Percentiles rank a stretch among this genome's conserved stretches.
phyloP scores from a whole-genome alignment of 2,888 invertebrate genomes.

The Branchipolynoe longqiensis region DNA sequence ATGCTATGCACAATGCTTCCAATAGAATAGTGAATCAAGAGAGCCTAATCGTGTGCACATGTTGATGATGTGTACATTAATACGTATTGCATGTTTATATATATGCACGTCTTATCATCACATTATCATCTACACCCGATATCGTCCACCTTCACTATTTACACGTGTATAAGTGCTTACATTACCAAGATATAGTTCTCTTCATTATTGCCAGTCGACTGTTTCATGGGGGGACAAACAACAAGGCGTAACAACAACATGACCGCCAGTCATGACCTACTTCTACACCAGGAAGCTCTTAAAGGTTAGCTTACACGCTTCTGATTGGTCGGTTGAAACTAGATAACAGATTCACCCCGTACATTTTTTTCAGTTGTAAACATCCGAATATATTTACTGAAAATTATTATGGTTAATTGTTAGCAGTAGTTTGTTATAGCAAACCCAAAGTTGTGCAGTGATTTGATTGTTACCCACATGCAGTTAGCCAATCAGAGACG shows the following conservation, averaged over 20 bases:
- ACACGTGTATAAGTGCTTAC: not conserved
- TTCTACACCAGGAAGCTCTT: not conserved
- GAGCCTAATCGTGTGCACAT: not conserved
- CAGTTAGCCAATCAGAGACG: too few relatives aligned
- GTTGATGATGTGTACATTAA: constrained; percentile 10
- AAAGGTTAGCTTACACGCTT: not conserved
- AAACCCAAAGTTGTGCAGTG: too few relatives aligned
- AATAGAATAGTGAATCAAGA: constrained; percentile 13
- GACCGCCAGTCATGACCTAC: not conserved
- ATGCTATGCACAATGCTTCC: not conserved
- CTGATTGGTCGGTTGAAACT: too few relatives aligned
- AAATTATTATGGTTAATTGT: too few relatives aligned
- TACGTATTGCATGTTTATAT: not conserved
- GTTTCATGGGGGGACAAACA: constrained; percentile 26
- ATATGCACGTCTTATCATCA: not conserved
- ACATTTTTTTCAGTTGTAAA: too few relatives aligned
- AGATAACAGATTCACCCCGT: too few relatives aligned
- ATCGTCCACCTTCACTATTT: constrained; percentile 15
- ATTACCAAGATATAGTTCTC: not conserved
- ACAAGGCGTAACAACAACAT: constrained; percentile 21
- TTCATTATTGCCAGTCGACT: constrained; percentile 25
- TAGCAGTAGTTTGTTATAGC: too few relatives aligned
- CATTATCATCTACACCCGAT: not conserved
- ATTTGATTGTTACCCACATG: too few relatives aligned
- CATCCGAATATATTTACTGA: too few relatives aligned